A percentile compares a stretch with the other conserved stretches of the same genome.
Conservation (phyloP, 2,797 vertebrate species). For the Aphelocoma californica region DNA sequence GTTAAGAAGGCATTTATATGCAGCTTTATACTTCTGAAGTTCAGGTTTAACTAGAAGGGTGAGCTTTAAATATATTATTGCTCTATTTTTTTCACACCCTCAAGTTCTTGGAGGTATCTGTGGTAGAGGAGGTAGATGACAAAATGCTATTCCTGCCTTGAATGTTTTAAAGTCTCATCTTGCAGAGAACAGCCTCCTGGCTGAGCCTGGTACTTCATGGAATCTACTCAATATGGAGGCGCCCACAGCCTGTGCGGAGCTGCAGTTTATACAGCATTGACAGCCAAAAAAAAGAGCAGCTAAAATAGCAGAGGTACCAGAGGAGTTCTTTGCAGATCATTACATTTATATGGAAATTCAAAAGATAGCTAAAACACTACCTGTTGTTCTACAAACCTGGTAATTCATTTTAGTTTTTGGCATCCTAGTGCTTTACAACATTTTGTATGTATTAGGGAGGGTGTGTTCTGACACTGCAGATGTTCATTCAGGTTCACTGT, state of each 20-base stretch:
- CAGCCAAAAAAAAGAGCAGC: background rate
- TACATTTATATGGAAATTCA: background rate
- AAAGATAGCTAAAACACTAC: background rate
- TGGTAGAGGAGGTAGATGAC: background rate
- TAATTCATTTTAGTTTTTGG: background rate
- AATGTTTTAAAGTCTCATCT: background rate
- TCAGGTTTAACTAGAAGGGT: background rate
- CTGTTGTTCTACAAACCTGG: background rate
- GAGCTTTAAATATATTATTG: background rate
- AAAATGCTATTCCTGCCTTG: background rate
- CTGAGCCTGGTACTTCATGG: background rate
- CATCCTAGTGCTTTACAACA: background rate
- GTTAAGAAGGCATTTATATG: background rate
- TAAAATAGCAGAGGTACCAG: background rate
- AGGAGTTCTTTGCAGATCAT: background rate
- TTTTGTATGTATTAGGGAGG: background rate
- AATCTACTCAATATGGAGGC: background rate
- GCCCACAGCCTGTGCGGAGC: background rate
- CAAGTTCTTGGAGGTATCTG: background rate
- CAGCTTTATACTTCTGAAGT: background rate
- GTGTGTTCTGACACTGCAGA: background rate
- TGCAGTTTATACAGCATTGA: background rate
- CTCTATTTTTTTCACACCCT: background rate
- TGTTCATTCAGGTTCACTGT: background rate
- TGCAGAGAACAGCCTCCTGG: background rate